Evolutionary conservation across 2,797 vertebrate genomes (phyloP).

Genomic region (Mustela erminea): DNA sequence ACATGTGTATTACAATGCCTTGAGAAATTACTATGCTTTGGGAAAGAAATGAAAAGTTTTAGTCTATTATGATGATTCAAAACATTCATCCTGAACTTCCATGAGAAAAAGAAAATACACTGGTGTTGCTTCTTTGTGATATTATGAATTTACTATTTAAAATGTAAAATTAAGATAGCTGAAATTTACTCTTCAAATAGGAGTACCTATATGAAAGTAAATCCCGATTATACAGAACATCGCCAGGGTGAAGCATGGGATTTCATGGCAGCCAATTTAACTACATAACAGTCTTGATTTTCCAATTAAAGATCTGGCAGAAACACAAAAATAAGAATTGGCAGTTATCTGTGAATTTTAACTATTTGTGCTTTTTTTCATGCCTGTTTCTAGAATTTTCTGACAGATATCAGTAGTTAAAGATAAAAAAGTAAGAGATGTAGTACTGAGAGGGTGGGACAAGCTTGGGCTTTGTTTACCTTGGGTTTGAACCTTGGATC

Average conservation of each 20-base stretch:
- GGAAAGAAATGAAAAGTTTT: neutral
- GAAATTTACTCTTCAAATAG: constrained; percentile 13
- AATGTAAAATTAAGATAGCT: neutral
- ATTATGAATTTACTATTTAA: neutral
- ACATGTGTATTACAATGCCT: neutral
- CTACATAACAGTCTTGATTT: neutral
- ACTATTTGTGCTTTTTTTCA: constrained; percentile 33
- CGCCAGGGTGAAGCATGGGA: neutral
- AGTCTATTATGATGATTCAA: neutral
- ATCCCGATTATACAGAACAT: neutral
- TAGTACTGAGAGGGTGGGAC: neutral
- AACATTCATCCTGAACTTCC: neutral
- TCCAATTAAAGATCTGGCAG: constrained; percentile 68
- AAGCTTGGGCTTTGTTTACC: neutral
- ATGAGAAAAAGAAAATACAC: neutral
- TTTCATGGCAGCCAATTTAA: neutral
- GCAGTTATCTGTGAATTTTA: constrained; percentile 57
- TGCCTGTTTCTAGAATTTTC: neutral
- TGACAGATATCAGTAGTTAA: constrained; percentile 14
- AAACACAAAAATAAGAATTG: constrained; percentile 35
- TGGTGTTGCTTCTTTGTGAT: neutral
- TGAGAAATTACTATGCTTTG: neutral
- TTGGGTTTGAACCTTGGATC: neutral
- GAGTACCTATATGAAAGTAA: neutral
- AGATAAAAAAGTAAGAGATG: neutral